A percentile compares a stretch with the other conserved stretches of the same genome.
Evolutionary conservation across 2,113 vertebrate species (phyloP).

Genomic region (Okapia johnstoni): DNA sequence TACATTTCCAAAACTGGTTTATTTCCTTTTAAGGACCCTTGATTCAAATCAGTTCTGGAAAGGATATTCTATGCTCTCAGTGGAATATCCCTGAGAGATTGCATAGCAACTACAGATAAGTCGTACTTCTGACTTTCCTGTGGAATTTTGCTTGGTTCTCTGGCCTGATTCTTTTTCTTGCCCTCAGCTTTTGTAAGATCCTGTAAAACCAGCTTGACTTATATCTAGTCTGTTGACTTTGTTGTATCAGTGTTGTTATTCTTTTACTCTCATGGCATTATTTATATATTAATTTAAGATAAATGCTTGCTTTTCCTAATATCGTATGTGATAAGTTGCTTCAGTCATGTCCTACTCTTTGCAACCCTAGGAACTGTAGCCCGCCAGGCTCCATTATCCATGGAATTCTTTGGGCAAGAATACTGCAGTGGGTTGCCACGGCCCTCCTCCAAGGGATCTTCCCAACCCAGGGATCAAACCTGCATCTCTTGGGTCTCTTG

Average conservation of each 20-base stretch:
- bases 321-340: neutral
- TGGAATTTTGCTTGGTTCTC: neutral
- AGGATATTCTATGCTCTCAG: neutral
- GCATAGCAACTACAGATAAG: neutral
- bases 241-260: neutral
- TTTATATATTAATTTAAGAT: neutral
- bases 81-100: neutral
- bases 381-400: neutral
- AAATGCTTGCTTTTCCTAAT: neutral
- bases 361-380: neutral
- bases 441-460: neutral
- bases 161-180: neutral
- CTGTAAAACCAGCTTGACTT: neutral
- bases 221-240: neutral
- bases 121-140: neutral
- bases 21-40: neutral
- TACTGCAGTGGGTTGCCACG: neutral
- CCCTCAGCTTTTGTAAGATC: neutral
- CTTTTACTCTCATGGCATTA: neutral
- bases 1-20: neutral
- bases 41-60: neutral
- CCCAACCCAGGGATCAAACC: neutral
- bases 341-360: neutral
- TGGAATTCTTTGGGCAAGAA: neutral
- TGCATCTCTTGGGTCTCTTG: neutral